These are phyloP conservation scores for Pseudomyrmex sp. DNA, from an alignment of 1,140 invertebrate genomes.

Conservation along the genomic window DNA sequence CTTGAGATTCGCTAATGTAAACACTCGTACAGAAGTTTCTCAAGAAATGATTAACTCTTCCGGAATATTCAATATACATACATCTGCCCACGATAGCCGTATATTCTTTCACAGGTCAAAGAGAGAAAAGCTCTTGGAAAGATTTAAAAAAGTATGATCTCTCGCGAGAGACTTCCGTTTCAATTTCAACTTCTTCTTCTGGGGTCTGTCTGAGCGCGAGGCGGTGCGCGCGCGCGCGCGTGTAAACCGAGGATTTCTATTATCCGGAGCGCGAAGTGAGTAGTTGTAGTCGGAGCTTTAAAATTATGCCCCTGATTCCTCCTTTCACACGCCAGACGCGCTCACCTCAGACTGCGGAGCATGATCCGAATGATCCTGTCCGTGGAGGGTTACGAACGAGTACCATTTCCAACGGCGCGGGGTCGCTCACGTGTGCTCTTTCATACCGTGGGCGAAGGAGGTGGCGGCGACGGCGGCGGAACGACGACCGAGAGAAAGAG, in stretches of 20 bases:
- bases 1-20: no score
- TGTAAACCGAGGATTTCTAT: constrained; percentile 45
- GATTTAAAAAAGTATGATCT: constrained; percentile 42
- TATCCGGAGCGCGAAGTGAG: constrained; percentile 35
- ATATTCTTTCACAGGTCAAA: not conserved
- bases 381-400: constrained; percentile 62
- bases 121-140: not conserved
- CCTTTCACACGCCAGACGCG: constrained; percentile 38
- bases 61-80: not conserved
- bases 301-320: constrained; percentile 56
- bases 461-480: not conserved
- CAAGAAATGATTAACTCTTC: not conserved
- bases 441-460: not conserved
- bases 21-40: not conserved
- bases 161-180: constrained; percentile 7
- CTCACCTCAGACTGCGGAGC: constrained; percentile 29
- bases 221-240: not conserved
- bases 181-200: constrained; percentile 21
- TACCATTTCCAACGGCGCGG: constrained; percentile 41
- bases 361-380: constrained; percentile 59
- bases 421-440: constrained; percentile 44
- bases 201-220: not conserved
- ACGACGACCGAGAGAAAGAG: constrained; percentile 44
- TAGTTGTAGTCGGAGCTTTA: constrained; percentile 49
- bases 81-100: not conserved